Conservation (phyloP, 2,797 vertebrate genomes). For the Urophycis tenuis region DNA sequence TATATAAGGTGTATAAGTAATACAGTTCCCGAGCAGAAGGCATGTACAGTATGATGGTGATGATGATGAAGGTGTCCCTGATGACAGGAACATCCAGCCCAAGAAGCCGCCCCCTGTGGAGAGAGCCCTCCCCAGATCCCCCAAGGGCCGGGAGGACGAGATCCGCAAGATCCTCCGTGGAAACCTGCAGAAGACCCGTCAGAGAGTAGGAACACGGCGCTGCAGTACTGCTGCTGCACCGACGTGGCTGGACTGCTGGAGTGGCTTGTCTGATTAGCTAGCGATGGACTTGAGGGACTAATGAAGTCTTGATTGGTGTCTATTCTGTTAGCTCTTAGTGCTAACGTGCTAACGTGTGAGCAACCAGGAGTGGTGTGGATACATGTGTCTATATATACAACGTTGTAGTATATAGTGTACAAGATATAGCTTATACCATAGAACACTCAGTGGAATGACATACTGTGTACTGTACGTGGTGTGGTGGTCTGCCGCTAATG, state of each 20-base stretch:
- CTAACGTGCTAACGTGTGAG: background rate
- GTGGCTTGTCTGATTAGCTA: no score
- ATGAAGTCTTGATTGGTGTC: no score
- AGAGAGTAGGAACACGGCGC: conserved; percentile 73
- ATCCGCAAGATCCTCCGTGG: conserved; percentile 90
- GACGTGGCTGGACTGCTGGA: background rate
- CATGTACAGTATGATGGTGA: no score
- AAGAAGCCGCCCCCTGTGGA: conserved; percentile 70
- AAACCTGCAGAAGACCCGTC: conserved; percentile 91
- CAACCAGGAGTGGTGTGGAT: background rate
- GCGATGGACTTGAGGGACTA: no score
- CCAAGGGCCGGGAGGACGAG: conserved; percentile 91
- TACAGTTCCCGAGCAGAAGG: no score
- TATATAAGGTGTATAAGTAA: no score
- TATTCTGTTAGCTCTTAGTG: no score
- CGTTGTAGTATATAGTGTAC: background rate
- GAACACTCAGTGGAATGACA: no score
- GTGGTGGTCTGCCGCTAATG: no score
- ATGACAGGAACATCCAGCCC: conserved; percentile 86
- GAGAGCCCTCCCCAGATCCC: conserved; percentile 75
- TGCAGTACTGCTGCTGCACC: background rate
- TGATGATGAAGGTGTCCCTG: background rate
- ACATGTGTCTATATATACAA: background rate
- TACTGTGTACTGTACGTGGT: no score
- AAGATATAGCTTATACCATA: background rate